Base-by-base conservation (phyloP, 1,140 invertebrate genomes). In the Papilio machaon region DNA sequence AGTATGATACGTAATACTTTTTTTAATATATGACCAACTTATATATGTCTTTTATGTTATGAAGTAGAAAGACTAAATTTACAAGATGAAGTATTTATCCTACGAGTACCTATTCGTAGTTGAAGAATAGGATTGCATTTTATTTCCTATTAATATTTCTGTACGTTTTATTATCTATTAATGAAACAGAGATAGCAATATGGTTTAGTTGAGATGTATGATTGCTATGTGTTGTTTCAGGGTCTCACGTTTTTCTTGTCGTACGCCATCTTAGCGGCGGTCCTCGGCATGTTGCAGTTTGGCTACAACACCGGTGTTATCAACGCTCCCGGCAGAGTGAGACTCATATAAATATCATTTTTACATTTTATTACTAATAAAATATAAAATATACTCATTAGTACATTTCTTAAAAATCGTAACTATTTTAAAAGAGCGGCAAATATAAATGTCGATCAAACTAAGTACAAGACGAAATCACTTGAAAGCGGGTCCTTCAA, bases 251-350 rank as follows among this genome's bases (percentile, higher is more conserved):
- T 98, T 94, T 98, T 98, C 95, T 96, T 99, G 87, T 97, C 97
- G 83, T 98, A 99, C 94, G 97, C 98, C 85, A 99, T 99, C 94
- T 96, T 99, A 90, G 97, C 98, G 81, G 98, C 99, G 78, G 98
- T 99, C 85, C 96, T 99, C 87, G 98, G 99, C 15, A 99, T 99
- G 97, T 96, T 99, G 90, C 99, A 99, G 94, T 99, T 99, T 95
- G 99, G 99, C 81, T 99, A 99, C 96, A 99, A 99, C 93, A 99
- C 99, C 64, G 99, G 99, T 88, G 99, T 99, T 85, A 99, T 99
- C 92, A 99, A 99, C 96, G 98, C 98, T 88, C 99, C 99, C 82
- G 97, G 99, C 96, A 96, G 96, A 96, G 97, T 94, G 81, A 88
- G 90, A 80, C 74, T 60, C n/a, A n/a, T 23, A 67, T 35, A 30